Evolutionary conservation across 1,140 invertebrate species (phyloP).

Genomic region (Rhopalosiphum maidis): DNA sequence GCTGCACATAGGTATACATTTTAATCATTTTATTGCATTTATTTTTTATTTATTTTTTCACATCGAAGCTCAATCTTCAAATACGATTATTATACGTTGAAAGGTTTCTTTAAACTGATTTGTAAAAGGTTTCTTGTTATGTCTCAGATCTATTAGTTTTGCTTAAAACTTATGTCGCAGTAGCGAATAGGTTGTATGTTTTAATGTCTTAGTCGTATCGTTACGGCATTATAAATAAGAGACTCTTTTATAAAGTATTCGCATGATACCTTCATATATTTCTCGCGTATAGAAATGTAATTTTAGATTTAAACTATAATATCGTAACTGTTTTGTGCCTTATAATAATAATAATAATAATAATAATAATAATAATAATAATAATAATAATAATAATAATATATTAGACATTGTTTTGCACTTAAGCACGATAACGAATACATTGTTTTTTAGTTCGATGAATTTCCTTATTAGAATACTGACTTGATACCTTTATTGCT

Average conservation of each 20-base stretch:
- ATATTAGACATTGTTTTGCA: neutral
- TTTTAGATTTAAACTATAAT: neutral
- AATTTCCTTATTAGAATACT: no score
- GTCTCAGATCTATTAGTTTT: neutral
- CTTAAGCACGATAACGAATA: no score
- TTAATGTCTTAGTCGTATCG: neutral
- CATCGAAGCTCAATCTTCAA: neutral
- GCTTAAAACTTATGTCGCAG: neutral
- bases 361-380: neutral
- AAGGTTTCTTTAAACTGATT: neutral
- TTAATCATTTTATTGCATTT: no score
- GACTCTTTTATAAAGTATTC: neutral
- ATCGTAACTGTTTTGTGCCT: neutral
- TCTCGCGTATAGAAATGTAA: neutral
- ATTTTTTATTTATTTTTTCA: no score
- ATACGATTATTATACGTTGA: neutral
- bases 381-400: neutral
- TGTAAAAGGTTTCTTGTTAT: neutral
- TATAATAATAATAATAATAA: slow-evolving; percentile 3
- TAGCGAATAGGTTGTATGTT: neutral
- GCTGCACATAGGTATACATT: neutral
- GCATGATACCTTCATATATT: neutral
- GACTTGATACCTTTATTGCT: neutral
- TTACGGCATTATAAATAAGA: neutral
- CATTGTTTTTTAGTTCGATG: neutral